Conservation (phyloP, 2,797 vertebrate species). For the Cryptoblepharus egeriae region DNA sequence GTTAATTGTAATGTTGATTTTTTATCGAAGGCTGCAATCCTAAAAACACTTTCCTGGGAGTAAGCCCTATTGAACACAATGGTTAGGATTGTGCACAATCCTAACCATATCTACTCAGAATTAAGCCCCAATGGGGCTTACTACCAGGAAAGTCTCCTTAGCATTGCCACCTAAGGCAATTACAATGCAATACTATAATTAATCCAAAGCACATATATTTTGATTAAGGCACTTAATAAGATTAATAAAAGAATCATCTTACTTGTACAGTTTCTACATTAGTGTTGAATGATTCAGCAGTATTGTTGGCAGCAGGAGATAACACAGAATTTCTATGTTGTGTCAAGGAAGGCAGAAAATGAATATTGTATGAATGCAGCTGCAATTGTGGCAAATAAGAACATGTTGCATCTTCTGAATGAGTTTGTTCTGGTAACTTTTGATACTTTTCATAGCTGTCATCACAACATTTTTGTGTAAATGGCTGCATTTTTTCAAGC, state of each 20-base stretch:
- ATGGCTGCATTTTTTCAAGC: constrained; percentile 23
- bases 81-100: too few relatives aligned
- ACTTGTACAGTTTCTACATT: constrained; percentile 64
- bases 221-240: background rate
- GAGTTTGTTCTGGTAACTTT: constrained; percentile 40
- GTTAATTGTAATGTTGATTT: background rate
- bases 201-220: constrained; percentile 6
- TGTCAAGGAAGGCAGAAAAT: constrained; percentile 55
- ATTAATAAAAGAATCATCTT: constrained; percentile 49
- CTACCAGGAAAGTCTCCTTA: too few relatives aligned
- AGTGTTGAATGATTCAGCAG: constrained; percentile 40
- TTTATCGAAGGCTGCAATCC: too few relatives aligned
- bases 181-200: background rate
- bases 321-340: constrained; percentile 37
- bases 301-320: constrained; percentile 42
- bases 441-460: constrained; percentile 41
- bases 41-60: too few relatives aligned
- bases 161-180: constrained; percentile 1
- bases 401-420: constrained; percentile 40
- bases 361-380: constrained; percentile 33
- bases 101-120: too few relatives aligned
- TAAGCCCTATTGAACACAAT: too few relatives aligned
- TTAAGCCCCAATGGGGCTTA: too few relatives aligned
- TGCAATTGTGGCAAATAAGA: background rate
- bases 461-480: background rate